Percentiles rank a stretch among this genome's conserved stretches.
phyloP scores from a whole-genome alignment of 2,797 vertebrate species.

The Pseudochaenichthys georgianus region DNA sequence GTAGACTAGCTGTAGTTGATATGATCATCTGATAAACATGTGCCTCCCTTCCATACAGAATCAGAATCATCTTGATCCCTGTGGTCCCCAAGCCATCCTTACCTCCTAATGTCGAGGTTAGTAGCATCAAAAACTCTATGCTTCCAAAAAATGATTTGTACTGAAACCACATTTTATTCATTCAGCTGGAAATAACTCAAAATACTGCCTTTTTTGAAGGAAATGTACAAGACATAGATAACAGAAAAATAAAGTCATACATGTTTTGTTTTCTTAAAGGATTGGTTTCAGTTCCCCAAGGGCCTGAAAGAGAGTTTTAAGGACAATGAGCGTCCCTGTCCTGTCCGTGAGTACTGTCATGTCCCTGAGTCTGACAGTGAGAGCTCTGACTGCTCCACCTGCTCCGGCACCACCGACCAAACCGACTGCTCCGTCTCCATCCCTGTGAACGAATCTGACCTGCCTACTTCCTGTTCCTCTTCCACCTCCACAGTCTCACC shows the following conservation, averaged over 20 bases:
- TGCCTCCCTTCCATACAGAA: slow-evolving; percentile 69
- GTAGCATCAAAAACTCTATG: slow-evolving; percentile 20
- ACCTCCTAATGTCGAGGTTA: slow-evolving; percentile 88
- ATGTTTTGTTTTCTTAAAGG: slow-evolving; percentile 71
- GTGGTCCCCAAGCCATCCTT: slow-evolving; percentile 89
- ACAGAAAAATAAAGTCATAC: neutral
- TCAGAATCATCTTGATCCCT: slow-evolving; percentile 84
- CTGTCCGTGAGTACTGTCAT: slow-evolving; percentile 85
- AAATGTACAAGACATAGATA: neutral
- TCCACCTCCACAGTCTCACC: slow-evolving; percentile 40
- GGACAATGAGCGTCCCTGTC: slow-evolving; percentile 89
- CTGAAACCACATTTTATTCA: neutral
- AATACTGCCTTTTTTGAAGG: neutral
- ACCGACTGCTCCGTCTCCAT: slow-evolving; percentile 35
- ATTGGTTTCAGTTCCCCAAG: slow-evolving; percentile 91
- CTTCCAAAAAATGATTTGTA: neutral
- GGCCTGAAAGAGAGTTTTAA: slow-evolving; percentile 88
- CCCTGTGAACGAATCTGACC: slow-evolving; percentile 48
- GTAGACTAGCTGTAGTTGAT: slow-evolving; percentile 12
- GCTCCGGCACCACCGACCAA: slow-evolving; percentile 17
- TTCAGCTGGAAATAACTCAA: neutral
- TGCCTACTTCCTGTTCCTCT: slow-evolving; percentile 46
- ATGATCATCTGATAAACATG: slow-evolving; percentile 24
- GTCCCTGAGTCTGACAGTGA: slow-evolving; percentile 58
- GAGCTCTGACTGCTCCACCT: slow-evolving; percentile 49